Evolutionary conservation across 53 echinoderm and acorn worm genomes (phyloP).

Genomic region (Astropecten irregularis): DNA sequence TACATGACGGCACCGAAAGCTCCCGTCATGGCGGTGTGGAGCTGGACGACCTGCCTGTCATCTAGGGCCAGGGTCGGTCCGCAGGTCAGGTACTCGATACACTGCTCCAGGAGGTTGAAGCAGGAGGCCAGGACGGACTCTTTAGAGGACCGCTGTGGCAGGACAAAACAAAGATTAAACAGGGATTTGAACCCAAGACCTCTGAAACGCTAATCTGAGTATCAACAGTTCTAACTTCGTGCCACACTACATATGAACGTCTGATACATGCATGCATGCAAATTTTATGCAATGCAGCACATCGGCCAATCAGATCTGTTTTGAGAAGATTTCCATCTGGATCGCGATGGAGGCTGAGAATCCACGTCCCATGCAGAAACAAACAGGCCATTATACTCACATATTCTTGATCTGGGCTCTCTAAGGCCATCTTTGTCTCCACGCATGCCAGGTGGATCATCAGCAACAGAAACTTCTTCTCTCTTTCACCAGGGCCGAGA

Average conservation of each 20-base stretch:
- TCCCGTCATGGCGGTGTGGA: constrained; percentile 86
- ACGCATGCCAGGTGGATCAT: constrained; percentile 86
- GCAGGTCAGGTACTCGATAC: constrained; percentile 77
- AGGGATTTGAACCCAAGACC: no score
- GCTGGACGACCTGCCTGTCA: constrained; percentile 75
- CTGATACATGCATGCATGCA: no score
- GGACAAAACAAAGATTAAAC: no score
- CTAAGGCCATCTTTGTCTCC: constrained; percentile 89
- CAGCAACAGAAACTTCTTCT: constrained; percentile 82
- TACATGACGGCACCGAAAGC: constrained; percentile 87
- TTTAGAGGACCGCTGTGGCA: constrained; percentile 68
- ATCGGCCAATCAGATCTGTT: no score
- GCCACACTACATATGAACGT: no score
- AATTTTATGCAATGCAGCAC: no score
- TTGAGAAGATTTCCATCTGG: no score
- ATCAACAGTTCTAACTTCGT: no score
- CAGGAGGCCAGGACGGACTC: constrained; percentile 76
- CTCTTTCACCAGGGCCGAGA: constrained; percentile 59
- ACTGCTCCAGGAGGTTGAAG: constrained; percentile 79
- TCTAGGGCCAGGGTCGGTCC: constrained; percentile 71
- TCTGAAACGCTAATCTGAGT: neutral
- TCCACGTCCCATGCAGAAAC: no score
- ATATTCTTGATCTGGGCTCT: constrained; percentile 67
- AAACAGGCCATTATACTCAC: no score
- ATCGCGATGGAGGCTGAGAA: no score